phyloP scores from a whole-genome alignment of 2,888 invertebrate species.

The Drosophila barbarae region DNA sequence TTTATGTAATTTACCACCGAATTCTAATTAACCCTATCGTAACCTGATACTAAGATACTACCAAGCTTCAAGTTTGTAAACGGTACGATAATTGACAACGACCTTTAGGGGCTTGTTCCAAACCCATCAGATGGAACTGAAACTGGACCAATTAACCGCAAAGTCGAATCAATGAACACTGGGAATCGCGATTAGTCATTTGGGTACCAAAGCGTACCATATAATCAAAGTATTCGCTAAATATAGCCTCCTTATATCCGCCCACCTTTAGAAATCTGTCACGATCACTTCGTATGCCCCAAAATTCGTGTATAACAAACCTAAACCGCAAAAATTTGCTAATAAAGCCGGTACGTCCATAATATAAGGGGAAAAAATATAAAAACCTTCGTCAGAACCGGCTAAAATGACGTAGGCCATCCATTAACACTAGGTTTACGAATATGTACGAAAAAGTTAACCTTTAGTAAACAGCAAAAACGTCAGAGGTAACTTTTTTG shows the following conservation, averaged over 20 bases:
- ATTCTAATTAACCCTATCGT: no score
- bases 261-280: conserved; percentile 58
- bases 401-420: conserved; percentile 54
- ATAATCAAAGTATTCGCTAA: conserved; percentile 36
- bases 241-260: conserved; percentile 42
- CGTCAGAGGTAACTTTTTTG: not conserved
- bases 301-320: conserved; percentile 37
- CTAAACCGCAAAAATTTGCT: conserved; percentile 56
- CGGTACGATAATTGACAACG: not conserved
- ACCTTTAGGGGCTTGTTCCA: conserved; percentile 40
- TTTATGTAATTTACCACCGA: no score
- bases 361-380: conserved; percentile 27
- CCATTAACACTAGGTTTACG: conserved; percentile 51
- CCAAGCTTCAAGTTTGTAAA: not conserved
- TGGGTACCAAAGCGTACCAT: conserved; percentile 31
- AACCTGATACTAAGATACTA: no score
- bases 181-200: conserved; percentile 29
- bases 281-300: conserved; percentile 38
- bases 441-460: conserved; percentile 16
- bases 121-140: not conserved
- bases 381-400: conserved; percentile 49
- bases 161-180: conserved; percentile 33
- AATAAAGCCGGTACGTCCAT: conserved; percentile 36
- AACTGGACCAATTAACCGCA: conserved; percentile 21
- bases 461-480: not conserved